These are phyloP conservation scores for Platysteira castanea DNA, from an alignment of 2,113 vertebrate species.

Conservation along the genomic window DNA sequence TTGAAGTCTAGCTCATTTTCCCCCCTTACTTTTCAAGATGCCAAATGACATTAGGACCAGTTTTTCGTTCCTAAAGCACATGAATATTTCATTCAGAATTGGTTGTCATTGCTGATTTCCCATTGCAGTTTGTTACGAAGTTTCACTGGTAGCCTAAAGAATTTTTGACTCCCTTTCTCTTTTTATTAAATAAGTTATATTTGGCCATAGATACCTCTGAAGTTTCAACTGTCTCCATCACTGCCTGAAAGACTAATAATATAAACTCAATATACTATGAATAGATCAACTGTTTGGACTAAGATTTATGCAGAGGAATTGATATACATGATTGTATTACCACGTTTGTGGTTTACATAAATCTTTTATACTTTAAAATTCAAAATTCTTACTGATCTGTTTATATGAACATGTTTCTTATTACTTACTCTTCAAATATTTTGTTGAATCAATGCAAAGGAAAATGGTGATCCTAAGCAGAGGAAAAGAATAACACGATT, in stretches of 20 bases:
- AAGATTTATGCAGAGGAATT: background rate
- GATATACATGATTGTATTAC: background rate
- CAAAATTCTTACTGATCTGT: background rate
- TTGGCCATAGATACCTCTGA: background rate
- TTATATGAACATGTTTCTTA: background rate
- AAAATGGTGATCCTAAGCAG: background rate
- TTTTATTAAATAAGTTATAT: background rate
- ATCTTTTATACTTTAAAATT: background rate
- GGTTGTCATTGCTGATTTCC: background rate
- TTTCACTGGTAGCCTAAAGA: background rate
- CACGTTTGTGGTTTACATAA: background rate
- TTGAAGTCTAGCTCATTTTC: background rate
- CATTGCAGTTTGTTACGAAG: background rate
- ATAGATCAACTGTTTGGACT: background rate
- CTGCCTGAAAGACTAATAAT: background rate
- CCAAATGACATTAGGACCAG: background rate
- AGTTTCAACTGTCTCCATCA: background rate
- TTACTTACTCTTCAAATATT: background rate
- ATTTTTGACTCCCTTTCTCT: background rate
- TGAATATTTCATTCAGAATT: background rate
- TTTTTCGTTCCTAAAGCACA: background rate
- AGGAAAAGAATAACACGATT: background rate
- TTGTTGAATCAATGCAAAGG: background rate
- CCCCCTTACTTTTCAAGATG: background rate
- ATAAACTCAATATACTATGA: background rate